A percentile compares a stretch with the other conserved stretches of the same genome.
These are phyloP conservation scores for Enhydra lutris DNA, from an alignment of 2,113 vertebrate species.

Conservation along the genomic window DNA sequence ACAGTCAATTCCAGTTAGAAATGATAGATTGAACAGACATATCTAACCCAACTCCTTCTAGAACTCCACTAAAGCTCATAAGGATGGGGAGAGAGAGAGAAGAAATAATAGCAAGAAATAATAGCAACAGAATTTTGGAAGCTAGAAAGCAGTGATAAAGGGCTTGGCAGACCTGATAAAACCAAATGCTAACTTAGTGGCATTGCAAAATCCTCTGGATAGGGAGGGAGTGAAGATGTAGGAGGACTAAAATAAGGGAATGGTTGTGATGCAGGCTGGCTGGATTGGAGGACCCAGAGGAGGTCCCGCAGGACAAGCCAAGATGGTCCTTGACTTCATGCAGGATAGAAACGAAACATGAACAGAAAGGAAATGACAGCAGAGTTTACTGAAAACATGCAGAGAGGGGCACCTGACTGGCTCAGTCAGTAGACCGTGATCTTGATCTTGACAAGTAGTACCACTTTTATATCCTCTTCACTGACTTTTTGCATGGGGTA, in stretches of 20 bases:
- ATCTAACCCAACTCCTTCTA: neutral
- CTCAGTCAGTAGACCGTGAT: neutral
- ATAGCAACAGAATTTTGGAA: neutral
- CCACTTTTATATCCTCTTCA: neutral
- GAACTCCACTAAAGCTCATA: neutral
- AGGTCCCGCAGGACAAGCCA: neutral
- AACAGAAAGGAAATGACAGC: neutral
- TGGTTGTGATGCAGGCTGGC: neutral
- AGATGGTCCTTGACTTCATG: neutral
- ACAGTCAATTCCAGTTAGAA: conserved; percentile 22
- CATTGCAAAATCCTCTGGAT: neutral
- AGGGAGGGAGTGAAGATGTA: neutral
- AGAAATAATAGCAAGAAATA: neutral
- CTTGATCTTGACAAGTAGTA: neutral
- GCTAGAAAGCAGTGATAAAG: neutral
- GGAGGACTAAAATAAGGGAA: neutral
- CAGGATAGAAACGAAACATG: neutral
- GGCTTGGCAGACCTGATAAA: neutral
- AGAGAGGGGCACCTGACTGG: neutral
- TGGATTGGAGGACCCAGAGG: neutral
- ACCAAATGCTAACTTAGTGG: neutral
- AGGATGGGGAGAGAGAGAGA: neutral
- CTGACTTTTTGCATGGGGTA: neutral
- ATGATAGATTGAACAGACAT: conserved; percentile 43
- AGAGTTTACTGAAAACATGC: neutral